Percentiles rank a stretch among this genome's conserved stretches.
These are phyloP conservation scores for Caenorhabditis becei DNA, from an alignment of 2,888 invertebrate genomes.

Conservation along the genomic window DNA sequence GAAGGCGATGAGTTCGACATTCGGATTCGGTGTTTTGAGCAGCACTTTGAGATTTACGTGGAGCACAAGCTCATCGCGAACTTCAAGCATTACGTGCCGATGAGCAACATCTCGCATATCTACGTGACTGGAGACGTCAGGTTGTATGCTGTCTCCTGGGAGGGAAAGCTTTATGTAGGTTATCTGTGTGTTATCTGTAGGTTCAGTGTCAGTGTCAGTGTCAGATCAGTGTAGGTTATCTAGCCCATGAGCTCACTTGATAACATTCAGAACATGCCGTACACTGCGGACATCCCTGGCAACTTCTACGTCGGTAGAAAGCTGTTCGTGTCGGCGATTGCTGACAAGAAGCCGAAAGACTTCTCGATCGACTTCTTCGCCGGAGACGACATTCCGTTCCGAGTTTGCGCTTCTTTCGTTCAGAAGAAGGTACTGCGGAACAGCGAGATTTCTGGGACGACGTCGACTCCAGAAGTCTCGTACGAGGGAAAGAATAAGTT, in stretches of 20 bases:
- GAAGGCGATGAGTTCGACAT: slow-evolving; percentile 80
- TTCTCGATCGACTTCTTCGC: slow-evolving; percentile 77
- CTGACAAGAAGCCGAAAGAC: slow-evolving; percentile 74
- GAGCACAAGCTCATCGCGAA: slow-evolving; percentile 80
- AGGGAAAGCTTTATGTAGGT: slow-evolving; percentile 79
- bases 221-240: no score
- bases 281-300: slow-evolving; percentile 80
- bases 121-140: slow-evolving; percentile 78
- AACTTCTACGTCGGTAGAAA: slow-evolving; percentile 65
- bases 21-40: slow-evolving; percentile 79
- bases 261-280: slow-evolving; percentile 79
- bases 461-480: slow-evolving; percentile 52
- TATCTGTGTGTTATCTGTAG: no score
- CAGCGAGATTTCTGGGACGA: slow-evolving; percentile 45
- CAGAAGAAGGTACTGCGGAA: slow-evolving; percentile 45
- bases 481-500: slow-evolving; percentile 63
- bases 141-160: slow-evolving; percentile 76
- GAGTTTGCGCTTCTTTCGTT: slow-evolving; percentile 70
- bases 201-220: no score
- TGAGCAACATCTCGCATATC: slow-evolving; percentile 73
- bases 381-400: slow-evolving; percentile 78
- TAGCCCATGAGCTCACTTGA: no score
- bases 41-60: slow-evolving; percentile 79
- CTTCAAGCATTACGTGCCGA: slow-evolving; percentile 79
- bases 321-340: slow-evolving; percentile 65